A percentile compares a stretch with the other conserved stretches of the same genome.
Evolutionary conservation across 1,140 invertebrate genomes (phyloP).

Genomic region (Paraescarpia echinospica): DNA sequence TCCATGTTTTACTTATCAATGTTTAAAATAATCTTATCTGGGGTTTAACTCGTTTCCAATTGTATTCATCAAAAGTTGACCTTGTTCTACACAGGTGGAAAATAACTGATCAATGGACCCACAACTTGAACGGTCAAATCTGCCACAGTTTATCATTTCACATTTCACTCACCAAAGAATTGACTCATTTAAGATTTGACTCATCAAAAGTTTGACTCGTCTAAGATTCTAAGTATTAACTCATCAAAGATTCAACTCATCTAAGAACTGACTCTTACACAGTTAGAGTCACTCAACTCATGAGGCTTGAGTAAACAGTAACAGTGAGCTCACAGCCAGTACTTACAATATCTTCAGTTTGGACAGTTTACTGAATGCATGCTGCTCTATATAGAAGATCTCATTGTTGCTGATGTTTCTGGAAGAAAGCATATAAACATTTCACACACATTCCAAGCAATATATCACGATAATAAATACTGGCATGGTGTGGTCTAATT

Average conservation of each 20-base stretch:
- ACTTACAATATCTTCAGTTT: conserved; percentile 16
- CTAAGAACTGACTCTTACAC: not conserved
- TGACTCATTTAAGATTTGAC: not conserved
- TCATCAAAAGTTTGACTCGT: not conserved
- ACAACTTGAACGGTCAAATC: not conserved
- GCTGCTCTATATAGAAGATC: conserved; percentile 7
- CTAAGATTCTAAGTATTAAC: not conserved
- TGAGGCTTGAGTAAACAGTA: not conserved
- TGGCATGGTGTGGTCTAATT: too few species aligned
- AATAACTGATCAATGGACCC: not conserved
- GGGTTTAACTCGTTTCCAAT: not conserved
- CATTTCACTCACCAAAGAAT: not conserved
- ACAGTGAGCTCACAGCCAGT: not conserved
- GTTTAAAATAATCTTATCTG: not conserved
- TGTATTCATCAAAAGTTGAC: not conserved
- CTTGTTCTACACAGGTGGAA: not conserved
- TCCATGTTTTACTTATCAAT: not conserved
- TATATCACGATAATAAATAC: not conserved
- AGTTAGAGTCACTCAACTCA: not conserved
- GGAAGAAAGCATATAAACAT: not conserved
- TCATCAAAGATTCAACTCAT: not conserved
- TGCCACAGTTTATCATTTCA: not conserved
- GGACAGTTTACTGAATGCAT: not conserved
- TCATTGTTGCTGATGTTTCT: conserved; percentile 21
- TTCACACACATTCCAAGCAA: not conserved